Percentiles rank a stretch among this genome's conserved stretches.
Conservation (phyloP, 2,888 invertebrate species). For the Graphium colonna region DNA sequence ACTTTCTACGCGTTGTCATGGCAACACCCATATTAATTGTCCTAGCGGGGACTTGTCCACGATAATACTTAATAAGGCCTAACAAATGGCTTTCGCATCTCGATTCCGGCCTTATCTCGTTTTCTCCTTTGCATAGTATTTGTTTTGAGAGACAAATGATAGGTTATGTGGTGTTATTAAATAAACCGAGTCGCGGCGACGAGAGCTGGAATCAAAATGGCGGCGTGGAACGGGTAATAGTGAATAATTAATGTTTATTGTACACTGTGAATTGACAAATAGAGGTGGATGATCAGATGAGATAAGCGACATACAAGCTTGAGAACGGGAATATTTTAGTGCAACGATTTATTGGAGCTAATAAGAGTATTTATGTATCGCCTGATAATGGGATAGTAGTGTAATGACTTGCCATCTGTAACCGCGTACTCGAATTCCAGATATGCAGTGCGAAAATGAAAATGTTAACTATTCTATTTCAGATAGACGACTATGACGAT, state of each 20-base stretch:
- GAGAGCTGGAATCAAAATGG: background rate
- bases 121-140: slow-evolving; percentile 23
- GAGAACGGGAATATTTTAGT: background rate
- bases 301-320: background rate
- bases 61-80: slow-evolving; percentile 35
- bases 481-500: no score
- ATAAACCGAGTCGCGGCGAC: background rate
- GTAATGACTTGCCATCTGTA: slow-evolving; percentile 14
- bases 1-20: slow-evolving; percentile 24
- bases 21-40: slow-evolving; percentile 24
- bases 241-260: no score
- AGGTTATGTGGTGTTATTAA: slow-evolving; percentile 21
- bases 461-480: no score
- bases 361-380: slow-evolving; percentile 2
- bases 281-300: background rate
- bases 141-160: slow-evolving; percentile 24
- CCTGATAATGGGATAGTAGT: background rate
- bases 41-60: slow-evolving; percentile 28
- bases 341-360: background rate
- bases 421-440: no score
- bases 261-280: background rate
- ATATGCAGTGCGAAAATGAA: no score
- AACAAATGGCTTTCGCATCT: slow-evolving; percentile 37
- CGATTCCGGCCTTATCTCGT: slow-evolving; percentile 24
- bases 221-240: slow-evolving; percentile 6